Evolutionary conservation across 2,797 vertebrate genomes (phyloP).

Genomic region (Sebastes hubbsi): DNA sequence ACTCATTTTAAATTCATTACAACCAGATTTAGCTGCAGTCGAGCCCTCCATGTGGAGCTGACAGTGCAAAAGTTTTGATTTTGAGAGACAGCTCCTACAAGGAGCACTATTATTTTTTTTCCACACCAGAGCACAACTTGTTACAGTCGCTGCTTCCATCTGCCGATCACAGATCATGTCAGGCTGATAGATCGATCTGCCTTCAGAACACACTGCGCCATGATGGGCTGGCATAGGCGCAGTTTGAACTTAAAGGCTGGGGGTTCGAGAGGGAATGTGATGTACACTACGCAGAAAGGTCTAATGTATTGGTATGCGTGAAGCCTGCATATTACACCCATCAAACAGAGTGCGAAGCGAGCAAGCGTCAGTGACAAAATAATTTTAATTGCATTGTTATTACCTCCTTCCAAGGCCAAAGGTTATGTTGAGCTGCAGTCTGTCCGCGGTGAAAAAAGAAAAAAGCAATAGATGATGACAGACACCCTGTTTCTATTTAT

Average conservation of each 20-base stretch:
- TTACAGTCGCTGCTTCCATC: constrained; percentile 33
- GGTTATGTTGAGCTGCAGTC: too few species aligned
- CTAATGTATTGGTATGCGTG: too few species aligned
- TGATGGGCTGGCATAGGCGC: background rate
- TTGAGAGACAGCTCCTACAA: constrained; percentile 33
- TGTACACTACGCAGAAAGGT: too few species aligned
- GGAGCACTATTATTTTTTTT: constrained; percentile 19
- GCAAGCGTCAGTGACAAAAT: too few species aligned
- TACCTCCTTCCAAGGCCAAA: too few species aligned
- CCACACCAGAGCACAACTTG: constrained; percentile 19
- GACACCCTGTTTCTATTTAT: too few species aligned
- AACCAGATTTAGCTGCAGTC: constrained; percentile 15
- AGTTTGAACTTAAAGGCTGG: too few species aligned
- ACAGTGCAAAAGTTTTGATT: constrained; percentile 16
- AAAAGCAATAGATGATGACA: too few species aligned
- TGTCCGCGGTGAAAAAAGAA: rapidly evolving
- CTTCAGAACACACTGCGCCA: background rate
- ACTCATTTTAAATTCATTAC: constrained; percentile 17
- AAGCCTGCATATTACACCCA: too few species aligned
- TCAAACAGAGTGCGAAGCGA: too few species aligned
- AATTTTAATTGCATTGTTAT: too few species aligned
- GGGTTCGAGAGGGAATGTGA: too few species aligned
- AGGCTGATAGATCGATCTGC: constrained; percentile 15
- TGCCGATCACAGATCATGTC: constrained; percentile 28
- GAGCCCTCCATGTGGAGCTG: constrained; percentile 17